These are phyloP conservation scores for Heliconius ismenius DNA, from an alignment of 2,888 invertebrate species.

Conservation along the genomic window DNA sequence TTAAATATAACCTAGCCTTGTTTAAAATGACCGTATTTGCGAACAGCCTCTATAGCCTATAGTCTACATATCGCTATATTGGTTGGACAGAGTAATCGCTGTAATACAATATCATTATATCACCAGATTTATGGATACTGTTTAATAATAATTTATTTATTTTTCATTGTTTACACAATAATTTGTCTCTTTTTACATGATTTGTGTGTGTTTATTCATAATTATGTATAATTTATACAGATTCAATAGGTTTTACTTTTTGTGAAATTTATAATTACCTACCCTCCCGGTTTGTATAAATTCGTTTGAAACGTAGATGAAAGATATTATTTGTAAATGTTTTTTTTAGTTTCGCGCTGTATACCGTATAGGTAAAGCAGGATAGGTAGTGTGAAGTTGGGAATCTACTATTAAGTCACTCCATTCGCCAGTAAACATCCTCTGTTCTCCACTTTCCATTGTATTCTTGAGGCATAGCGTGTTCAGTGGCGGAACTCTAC, in stretches of 20 bases:
- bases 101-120: conserved; percentile 18
- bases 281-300: not conserved
- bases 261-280: not conserved
- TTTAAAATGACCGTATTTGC: not conserved
- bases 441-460: not conserved
- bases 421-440: too few species aligned
- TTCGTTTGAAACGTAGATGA: not conserved
- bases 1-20: too few species aligned
- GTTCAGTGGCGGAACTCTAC: not conserved
- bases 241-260: not conserved
- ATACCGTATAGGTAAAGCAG: not conserved
- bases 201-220: not conserved
- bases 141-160: conserved; percentile 13
- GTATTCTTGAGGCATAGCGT: not conserved
- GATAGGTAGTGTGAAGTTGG: not conserved
- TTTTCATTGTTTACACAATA: conserved; percentile 4
- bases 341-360: not conserved
- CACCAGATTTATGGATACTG: conserved; percentile 13
- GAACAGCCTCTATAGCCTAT: too few species aligned
- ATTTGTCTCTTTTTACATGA: conserved; percentile 4
- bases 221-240: not conserved
- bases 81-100: conserved; percentile 10
- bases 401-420: not conserved
- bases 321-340: not conserved
- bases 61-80: conserved; percentile 1